Conservation (phyloP, 2,888 invertebrate species). For the Ophion ventricosus region DNA sequence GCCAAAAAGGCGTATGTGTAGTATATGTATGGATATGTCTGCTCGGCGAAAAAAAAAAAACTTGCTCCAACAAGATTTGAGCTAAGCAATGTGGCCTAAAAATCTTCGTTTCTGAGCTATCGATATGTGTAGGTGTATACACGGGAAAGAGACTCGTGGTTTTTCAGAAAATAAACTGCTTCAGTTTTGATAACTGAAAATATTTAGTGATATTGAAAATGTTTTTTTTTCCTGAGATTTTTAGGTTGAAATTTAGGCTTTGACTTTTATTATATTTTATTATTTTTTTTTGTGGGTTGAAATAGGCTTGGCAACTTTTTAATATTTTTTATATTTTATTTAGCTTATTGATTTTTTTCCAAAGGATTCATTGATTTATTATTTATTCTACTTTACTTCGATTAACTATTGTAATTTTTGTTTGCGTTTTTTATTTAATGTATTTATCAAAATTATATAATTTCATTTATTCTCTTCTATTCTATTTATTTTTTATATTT, state of each 20-base stretch:
- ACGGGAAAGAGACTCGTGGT: conserved; percentile 14
- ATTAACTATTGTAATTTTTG: no score
- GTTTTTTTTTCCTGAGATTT: not conserved
- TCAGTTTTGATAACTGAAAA: not conserved
- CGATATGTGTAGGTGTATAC: not conserved
- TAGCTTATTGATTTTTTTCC: not conserved
- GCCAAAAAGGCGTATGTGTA: conserved; percentile 20
- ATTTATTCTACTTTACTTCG: not conserved
- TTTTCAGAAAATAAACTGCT: not conserved
- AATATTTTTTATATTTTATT: not conserved
- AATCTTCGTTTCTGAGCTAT: not conserved
- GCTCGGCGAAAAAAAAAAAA: conserved; percentile 2
- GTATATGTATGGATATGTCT: not conserved
- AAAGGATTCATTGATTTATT: not conserved
- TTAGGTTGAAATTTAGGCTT: no score
- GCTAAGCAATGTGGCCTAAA: not conserved
- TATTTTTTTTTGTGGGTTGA: not conserved
- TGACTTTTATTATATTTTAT: no score
- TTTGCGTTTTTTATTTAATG: no score
- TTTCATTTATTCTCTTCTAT: no score
- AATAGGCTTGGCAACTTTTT: not conserved
- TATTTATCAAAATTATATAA: no score
- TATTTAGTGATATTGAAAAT: not conserved
- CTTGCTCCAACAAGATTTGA: not conserved
- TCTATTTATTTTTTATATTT: no score